A percentile compares a stretch with the other conserved stretches of the same genome.
phyloP scores from a whole-genome alignment of 2,797 vertebrate genomes.

The Euphonia xanthogaster region DNA sequence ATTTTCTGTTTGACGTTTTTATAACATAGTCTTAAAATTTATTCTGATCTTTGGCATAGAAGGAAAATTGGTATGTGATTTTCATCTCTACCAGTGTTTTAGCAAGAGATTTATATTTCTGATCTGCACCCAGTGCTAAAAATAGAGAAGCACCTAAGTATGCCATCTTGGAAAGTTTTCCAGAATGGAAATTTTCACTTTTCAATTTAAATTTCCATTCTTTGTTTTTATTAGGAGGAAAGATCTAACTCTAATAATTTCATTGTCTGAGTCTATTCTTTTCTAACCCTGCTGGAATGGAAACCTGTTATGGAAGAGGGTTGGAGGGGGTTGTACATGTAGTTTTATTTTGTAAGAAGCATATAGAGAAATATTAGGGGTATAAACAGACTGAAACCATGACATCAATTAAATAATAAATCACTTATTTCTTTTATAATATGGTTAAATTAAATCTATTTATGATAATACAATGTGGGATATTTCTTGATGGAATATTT shows the following conservation, averaged over 20 bases:
- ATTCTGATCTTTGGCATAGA: not conserved
- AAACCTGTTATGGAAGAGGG: not conserved
- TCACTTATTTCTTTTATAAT: not conserved
- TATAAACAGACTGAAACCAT: not conserved
- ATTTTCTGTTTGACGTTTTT: slow-evolving; percentile 22
- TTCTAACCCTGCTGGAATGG: not conserved
- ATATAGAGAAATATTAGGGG: not conserved
- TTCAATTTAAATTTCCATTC: not conserved
- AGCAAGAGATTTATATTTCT: not conserved
- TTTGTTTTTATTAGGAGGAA: not conserved
- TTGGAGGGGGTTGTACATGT: not conserved
- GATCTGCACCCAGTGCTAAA: not conserved
- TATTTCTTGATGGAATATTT: not conserved
- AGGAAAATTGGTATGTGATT: not conserved
- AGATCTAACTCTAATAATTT: not conserved
- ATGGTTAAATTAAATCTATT: not conserved
- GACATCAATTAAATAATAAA: not conserved
- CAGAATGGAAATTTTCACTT: not conserved
- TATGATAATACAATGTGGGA: not conserved
- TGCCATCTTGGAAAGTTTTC: not conserved
- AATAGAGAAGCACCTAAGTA: not conserved
- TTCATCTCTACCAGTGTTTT: slow-evolving; percentile 1
- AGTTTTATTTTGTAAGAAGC: not conserved
- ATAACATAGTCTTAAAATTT: slow-evolving; percentile 6
- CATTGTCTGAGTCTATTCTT: not conserved